phyloP scores from a whole-genome alignment of 2,113 vertebrate genomes.

The Trematocara zebra region DNA sequence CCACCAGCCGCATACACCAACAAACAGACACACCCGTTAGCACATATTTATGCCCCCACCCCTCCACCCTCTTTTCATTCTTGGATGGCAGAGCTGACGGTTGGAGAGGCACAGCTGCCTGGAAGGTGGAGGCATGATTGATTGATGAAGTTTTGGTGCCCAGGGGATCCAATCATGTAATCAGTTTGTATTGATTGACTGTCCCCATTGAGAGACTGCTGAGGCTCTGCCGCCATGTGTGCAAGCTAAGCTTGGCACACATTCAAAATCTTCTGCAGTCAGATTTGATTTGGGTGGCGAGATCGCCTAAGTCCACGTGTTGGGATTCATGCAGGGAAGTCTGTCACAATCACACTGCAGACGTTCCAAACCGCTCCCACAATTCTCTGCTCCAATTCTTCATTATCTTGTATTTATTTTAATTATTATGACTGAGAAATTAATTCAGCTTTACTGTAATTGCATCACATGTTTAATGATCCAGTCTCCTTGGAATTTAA shows the following conservation, averaged over 20 bases:
- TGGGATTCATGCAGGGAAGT: background rate
- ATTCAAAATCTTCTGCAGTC: constrained; percentile 34
- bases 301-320: background rate
- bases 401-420: constrained; percentile 33
- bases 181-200: constrained; percentile 68
- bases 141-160: constrained; percentile 62
- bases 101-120: constrained; percentile 43
- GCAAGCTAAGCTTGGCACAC: constrained; percentile 23
- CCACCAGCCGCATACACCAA: background rate
- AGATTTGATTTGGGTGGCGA: constrained; percentile 34
- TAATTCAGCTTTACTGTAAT: constrained; percentile 48
- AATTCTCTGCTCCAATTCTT: constrained; percentile 23
- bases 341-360: constrained; percentile 7
- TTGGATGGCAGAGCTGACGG: constrained; percentile 6
- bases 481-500: constrained; percentile 29
- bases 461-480: constrained; percentile 49
- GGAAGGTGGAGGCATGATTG: constrained; percentile 59
- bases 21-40: background rate
- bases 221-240: constrained; percentile 16
- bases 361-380: background rate
- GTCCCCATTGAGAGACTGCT: constrained; percentile 50
- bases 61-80: background rate
- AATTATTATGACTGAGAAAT: constrained; percentile 43
- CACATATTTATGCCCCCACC: background rate
- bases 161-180: constrained; percentile 68